Conservation (phyloP, 2,113 vertebrate species). For the Bungarus multicinctus region DNA sequence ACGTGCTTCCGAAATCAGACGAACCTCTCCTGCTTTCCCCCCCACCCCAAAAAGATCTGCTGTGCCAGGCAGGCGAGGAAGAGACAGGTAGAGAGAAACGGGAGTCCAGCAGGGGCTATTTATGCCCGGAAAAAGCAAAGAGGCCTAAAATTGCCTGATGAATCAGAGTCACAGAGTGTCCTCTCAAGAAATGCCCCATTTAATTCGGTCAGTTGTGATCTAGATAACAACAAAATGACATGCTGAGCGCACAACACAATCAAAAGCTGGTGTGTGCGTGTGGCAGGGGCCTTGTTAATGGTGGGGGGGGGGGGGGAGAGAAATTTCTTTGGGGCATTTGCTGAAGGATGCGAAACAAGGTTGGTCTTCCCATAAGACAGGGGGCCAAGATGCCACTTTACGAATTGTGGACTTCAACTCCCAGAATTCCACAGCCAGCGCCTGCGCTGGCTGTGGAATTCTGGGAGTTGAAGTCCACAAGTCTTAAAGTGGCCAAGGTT, state of each 20-base stretch:
- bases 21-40: fast-evolving
- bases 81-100: background rate
- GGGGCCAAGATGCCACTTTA: too few species aligned
- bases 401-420: too few species aligned
- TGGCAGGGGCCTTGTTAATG: background rate
- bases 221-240: background rate
- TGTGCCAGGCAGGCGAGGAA: too few species aligned
- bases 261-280: background rate
- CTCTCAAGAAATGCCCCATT: background rate
- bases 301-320: too few species aligned
- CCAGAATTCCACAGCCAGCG: too few species aligned
- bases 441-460: too few species aligned
- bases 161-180: background rate
- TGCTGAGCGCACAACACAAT: background rate
- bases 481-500: too few species aligned
- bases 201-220: background rate
- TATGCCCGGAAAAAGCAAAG: background rate
- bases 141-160: background rate
- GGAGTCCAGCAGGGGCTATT: background rate
- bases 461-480: too few species aligned
- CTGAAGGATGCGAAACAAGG: background rate
- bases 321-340: background rate
- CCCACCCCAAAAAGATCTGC: too few species aligned
- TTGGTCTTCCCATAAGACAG: too few species aligned
- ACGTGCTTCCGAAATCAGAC: background rate